Percentiles rank a stretch among this genome's conserved stretches.
Evolutionary conservation across 2,797 vertebrate genomes (phyloP).

Genomic region (Mormyrus hasselquistii): DNA sequence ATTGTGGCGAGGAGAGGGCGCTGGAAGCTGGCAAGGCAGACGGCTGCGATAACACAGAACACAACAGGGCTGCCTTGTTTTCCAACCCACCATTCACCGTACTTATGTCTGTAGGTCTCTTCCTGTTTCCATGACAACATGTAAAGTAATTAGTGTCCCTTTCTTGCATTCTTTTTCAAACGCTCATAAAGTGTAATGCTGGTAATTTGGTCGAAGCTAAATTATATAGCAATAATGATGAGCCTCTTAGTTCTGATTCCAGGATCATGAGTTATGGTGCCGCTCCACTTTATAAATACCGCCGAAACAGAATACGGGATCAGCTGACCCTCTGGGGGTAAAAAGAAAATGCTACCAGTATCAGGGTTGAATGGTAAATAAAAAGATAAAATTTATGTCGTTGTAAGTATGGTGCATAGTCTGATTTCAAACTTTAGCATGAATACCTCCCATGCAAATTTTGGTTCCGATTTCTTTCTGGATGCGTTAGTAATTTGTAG

Average conservation of each 20-base stretch:
- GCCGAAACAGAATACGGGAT: neutral
- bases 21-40: neutral
- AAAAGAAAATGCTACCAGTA: neutral
- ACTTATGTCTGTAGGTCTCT: constrained; percentile 13
- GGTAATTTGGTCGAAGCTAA: neutral
- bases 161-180: constrained; percentile 7
- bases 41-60: neutral
- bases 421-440: neutral
- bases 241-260: constrained; percentile 10
- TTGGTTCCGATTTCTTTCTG: neutral
- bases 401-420: neutral
- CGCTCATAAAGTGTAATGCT: neutral
- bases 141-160: constrained; percentile 25
- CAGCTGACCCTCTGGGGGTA: neutral
- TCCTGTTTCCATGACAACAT: constrained; percentile 30
- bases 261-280: neutral
- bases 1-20: neutral
- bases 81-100: neutral
- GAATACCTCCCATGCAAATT: neutral
- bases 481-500: neutral
- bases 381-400: neutral
- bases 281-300: neutral
- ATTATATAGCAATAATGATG: neutral
- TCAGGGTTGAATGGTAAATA: neutral
- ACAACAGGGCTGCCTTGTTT: neutral